These are phyloP conservation scores for Latheticus oryzae DNA, from an alignment of 2,888 invertebrate genomes.

Conservation along the genomic window DNA sequence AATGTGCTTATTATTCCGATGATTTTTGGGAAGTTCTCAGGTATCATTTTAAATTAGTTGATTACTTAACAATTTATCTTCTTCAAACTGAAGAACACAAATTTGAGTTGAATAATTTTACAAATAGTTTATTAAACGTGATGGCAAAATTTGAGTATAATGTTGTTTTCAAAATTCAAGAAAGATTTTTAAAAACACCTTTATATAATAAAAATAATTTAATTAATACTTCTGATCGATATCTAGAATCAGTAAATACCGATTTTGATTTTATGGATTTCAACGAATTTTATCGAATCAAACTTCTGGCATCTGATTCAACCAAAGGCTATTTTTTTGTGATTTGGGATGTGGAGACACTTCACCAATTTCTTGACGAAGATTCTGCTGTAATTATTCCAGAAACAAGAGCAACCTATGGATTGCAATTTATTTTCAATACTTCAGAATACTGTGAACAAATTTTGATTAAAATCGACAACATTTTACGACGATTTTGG, in stretches of 20 bases:
- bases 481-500: constrained; percentile 4
- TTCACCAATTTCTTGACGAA: neutral
- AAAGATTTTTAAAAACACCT: too few species aligned
- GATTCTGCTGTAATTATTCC: neutral
- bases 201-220: too few species aligned
- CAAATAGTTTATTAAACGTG: neutral
- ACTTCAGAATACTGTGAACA: neutral
- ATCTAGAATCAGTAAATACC: too few species aligned
- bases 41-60: neutral
- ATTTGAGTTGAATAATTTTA: constrained; percentile 7
- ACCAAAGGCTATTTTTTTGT: constrained; percentile 1
- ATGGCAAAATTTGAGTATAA: neutral
- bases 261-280: too few species aligned
- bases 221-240: too few species aligned
- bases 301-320: constrained; percentile 2
- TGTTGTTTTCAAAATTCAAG: neutral
- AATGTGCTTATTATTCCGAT: neutral
- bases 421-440: neutral
- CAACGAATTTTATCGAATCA: constrained; percentile 9
- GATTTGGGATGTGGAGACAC: neutral
- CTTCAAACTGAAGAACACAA: constrained; percentile 4
- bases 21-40: constrained; percentile 3
- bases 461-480: neutral
- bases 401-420: constrained; percentile 5
- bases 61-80: constrained; percentile 5